phyloP scores from a whole-genome alignment of 1,140 invertebrate genomes.

The Vanessa tameamea region DNA sequence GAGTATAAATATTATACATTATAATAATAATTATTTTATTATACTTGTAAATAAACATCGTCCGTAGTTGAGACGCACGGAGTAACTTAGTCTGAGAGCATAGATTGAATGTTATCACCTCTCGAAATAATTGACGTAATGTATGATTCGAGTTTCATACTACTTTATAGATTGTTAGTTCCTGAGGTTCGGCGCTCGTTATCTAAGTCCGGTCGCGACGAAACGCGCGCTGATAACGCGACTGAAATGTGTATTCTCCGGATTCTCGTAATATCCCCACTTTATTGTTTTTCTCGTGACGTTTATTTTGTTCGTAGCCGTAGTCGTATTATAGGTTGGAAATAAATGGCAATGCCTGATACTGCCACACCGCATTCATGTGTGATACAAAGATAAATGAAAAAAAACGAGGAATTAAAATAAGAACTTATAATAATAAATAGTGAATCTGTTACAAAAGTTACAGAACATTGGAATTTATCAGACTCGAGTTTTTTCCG shows the following conservation, averaged over 20 bases:
- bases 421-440: too few relatives aligned
- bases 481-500: too few relatives aligned
- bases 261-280: background rate
- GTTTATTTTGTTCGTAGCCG: background rate
- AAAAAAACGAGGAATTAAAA: background rate
- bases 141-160: background rate
- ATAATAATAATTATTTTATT: background rate
- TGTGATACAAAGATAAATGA: too few relatives aligned
- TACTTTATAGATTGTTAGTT: constrained; percentile 21
- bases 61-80: too few relatives aligned
- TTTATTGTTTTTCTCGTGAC: constrained; percentile 5
- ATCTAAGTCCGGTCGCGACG: background rate
- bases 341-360: too few relatives aligned
- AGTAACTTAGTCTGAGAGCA: background rate
- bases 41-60: too few relatives aligned
- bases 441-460: too few relatives aligned
- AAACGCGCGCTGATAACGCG: background rate
- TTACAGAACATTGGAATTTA: too few relatives aligned
- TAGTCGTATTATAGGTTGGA: background rate
- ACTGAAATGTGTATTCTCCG: background rate
- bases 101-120: constrained; percentile 2
- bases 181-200: constrained; percentile 9
- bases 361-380: too few relatives aligned
- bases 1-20: too few relatives aligned
- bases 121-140: constrained; percentile 8